Percentiles rank a stretch among this genome's conserved stretches.
These are phyloP conservation scores for Dichetophora obliterata DNA, from an alignment of 2,888 invertebrate genomes.

Conservation along the genomic window DNA sequence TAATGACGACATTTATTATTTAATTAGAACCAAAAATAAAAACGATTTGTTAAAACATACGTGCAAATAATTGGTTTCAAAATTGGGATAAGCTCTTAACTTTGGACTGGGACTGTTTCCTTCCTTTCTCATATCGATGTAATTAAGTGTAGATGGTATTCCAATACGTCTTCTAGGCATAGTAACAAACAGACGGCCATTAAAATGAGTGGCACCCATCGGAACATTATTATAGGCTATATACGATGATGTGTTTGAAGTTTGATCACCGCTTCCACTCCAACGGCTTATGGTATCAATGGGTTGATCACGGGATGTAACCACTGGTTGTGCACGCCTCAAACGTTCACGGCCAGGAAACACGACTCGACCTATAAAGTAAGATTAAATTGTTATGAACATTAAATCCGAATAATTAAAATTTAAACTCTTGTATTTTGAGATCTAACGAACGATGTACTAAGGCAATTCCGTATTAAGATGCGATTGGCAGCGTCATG, in stretches of 20 bases:
- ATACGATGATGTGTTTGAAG: slow-evolving; percentile 50
- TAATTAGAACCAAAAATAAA: neutral
- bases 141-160: slow-evolving; percentile 75
- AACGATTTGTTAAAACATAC: slow-evolving; percentile 45
- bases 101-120: slow-evolving; percentile 59
- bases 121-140: slow-evolving; percentile 65
- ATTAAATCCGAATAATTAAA: no score
- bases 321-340: neutral
- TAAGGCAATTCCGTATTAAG: no score
- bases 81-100: slow-evolving; percentile 64
- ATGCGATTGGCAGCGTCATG: no score
- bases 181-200: slow-evolving; percentile 78
- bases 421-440: no score
- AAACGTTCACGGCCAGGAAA: slow-evolving; percentile 32
- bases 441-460: no score
- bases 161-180: slow-evolving; percentile 79
- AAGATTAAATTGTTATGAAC: no score
- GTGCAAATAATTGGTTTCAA: slow-evolving; percentile 60
- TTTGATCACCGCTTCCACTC: neutral
- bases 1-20: slow-evolving; percentile 25
- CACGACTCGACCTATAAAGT: slow-evolving; percentile 15
- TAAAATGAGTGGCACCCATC: slow-evolving; percentile 65
- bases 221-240: slow-evolving; percentile 68
- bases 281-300: neutral
- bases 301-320: slow-evolving; percentile 43